phyloP scores from a whole-genome alignment of 1,140 invertebrate species.

The Caenorhabditis tropicalis region DNA sequence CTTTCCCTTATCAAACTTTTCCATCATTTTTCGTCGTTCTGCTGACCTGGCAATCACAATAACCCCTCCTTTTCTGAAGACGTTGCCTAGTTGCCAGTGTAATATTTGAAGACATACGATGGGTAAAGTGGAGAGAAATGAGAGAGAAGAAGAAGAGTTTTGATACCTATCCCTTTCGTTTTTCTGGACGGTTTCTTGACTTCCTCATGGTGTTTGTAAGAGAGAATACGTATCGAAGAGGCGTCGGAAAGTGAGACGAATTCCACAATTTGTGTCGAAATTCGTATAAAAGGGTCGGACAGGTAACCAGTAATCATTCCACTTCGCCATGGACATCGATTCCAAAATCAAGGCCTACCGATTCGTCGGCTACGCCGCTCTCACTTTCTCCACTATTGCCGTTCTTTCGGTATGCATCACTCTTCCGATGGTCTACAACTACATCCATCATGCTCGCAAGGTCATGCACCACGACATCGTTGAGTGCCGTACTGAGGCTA shows the following conservation, averaged over 20 bases:
- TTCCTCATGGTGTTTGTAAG: background rate
- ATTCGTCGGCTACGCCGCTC: constrained; percentile 52
- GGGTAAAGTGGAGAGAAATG: background rate
- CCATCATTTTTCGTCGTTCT: background rate
- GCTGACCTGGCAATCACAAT: constrained; percentile 2
- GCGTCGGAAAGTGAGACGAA: background rate
- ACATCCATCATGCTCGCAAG: constrained; percentile 40
- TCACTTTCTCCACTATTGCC: constrained; percentile 47
- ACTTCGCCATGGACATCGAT: constrained; percentile 46
- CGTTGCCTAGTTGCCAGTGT: constrained; percentile 17
- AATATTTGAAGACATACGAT: background rate
- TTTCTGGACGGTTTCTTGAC: constrained; percentile 11
- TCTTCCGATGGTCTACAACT: constrained; percentile 54
- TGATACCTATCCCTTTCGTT: constrained; percentile 14
- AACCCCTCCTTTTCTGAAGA: background rate
- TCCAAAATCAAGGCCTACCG: constrained; percentile 51
- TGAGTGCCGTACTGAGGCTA: constrained; percentile 36
- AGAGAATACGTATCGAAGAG: background rate
- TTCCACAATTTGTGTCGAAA: background rate
- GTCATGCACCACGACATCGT: constrained; percentile 45
- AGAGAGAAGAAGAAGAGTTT: background rate
- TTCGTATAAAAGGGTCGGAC: background rate
- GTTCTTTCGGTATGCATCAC: constrained; percentile 42
- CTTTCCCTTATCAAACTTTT: constrained; percentile 28
- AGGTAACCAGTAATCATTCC: constrained; percentile 15